These are phyloP conservation scores for Poecilobothrus nobilitatus DNA, from an alignment of 2,888 invertebrate species.

Conservation along the genomic window DNA sequence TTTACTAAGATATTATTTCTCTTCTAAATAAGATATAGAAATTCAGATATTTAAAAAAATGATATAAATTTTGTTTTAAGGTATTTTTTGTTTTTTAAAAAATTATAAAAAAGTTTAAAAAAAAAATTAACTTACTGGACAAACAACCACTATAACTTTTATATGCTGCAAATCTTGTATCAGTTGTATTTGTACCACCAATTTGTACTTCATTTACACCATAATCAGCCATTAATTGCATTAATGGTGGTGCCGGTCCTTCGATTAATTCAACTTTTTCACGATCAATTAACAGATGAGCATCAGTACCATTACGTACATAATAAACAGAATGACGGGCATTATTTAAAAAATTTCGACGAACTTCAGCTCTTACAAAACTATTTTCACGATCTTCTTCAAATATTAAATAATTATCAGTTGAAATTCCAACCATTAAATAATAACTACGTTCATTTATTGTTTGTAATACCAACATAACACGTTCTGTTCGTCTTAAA, in stretches of 20 bases:
- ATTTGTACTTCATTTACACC: slow-evolving; percentile 78
- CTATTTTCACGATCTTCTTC: slow-evolving; percentile 73
- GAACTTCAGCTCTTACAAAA: slow-evolving; percentile 59
- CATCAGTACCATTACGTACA: slow-evolving; percentile 60
- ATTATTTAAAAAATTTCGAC: slow-evolving; percentile 73
- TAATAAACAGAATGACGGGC: slow-evolving; percentile 66
- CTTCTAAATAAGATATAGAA: no score
- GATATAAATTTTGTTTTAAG: no score
- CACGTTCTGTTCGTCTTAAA: slow-evolving; percentile 67
- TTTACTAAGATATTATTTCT: no score
- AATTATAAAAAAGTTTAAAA: no score
- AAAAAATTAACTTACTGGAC: slow-evolving; percentile 59
- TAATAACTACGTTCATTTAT: slow-evolving; percentile 79
- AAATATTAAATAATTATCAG: slow-evolving; percentile 73
- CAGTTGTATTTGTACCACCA: slow-evolving; percentile 76
- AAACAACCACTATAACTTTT: slow-evolving; percentile 84
- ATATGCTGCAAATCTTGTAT: slow-evolving; percentile 71
- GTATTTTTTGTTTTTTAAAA: no score
- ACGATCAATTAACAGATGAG: slow-evolving; percentile 65
- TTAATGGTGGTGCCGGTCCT: slow-evolving; percentile 58
- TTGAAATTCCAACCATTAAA: slow-evolving; percentile 69
- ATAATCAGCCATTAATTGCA: slow-evolving; percentile 53
- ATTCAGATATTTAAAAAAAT: no score
- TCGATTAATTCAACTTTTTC: slow-evolving; percentile 62
- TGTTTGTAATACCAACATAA: slow-evolving; percentile 70